Percentiles rank a stretch among this genome's conserved stretches.
These are phyloP conservation scores for Apocheima hispidaria DNA, from an alignment of 2,888 invertebrate species.

Conservation along the genomic window DNA sequence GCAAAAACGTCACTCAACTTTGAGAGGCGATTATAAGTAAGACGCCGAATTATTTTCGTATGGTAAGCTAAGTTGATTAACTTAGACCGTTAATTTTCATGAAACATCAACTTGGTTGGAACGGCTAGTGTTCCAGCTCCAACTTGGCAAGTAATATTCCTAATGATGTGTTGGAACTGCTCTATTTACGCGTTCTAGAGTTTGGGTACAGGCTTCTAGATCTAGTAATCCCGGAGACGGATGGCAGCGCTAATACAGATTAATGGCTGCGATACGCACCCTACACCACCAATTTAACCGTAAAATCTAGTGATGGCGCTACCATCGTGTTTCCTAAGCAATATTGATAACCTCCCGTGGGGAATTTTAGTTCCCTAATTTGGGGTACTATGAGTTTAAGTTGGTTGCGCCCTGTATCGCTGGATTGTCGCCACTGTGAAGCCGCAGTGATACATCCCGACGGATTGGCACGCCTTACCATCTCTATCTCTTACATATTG, in stretches of 20 bases:
- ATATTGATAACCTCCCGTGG: too few species aligned
- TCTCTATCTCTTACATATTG: too few species aligned
- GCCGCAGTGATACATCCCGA: conserved; percentile 3
- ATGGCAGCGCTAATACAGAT: conserved; percentile 48
- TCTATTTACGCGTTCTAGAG: background rate
- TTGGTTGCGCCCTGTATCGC: background rate
- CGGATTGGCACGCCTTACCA: conserved; percentile 4
- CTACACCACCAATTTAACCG: conserved; percentile 20
- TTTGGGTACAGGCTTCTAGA: conserved; percentile 8
- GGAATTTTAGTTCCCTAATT: background rate
- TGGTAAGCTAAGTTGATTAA: too few species aligned
- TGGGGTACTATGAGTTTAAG: background rate
- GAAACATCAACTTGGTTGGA: too few species aligned
- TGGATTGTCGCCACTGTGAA: conserved; percentile 12
- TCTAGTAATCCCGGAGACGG: conserved; percentile 45
- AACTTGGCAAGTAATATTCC: conserved; percentile 11
- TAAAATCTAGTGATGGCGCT: background rate
- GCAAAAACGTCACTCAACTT: too few species aligned
- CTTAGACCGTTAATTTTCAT: too few species aligned
- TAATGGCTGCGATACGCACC: conserved; percentile 41
- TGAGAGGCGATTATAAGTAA: too few species aligned
- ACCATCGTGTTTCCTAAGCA: background rate
- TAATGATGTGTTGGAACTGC: conserved; percentile 6
- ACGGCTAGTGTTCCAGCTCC: background rate
- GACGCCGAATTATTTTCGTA: too few species aligned